Percentiles rank a stretch among this genome's conserved stretches.
Evolutionary conservation across 2,888 invertebrate genomes (phyloP).

Genomic region (Dolomedes plantarius): DNA sequence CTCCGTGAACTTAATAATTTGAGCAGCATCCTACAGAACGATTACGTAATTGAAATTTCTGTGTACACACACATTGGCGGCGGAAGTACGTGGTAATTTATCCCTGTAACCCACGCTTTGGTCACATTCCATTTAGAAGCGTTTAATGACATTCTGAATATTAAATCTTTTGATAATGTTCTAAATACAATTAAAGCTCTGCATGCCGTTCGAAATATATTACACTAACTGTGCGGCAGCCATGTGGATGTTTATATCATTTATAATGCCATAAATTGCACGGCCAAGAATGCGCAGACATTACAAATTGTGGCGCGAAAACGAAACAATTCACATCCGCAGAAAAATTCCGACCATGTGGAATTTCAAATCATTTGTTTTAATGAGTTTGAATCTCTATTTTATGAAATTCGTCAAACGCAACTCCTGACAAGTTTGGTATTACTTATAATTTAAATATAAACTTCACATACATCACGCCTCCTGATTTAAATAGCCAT

Average conservation of each 20-base stretch:
- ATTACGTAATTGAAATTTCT: constrained; percentile 62
- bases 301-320: constrained; percentile 24
- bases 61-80: constrained; percentile 17
- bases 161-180: constrained; percentile 57
- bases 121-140: constrained; percentile 45
- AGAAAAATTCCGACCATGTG: constrained; percentile 14
- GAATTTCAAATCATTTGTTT: constrained; percentile 14
- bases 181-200: constrained; percentile 59
- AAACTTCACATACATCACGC: not conserved
- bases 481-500: not conserved
- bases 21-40: constrained; percentile 34
- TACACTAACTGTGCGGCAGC: constrained; percentile 36
- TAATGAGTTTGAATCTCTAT: constrained; percentile 6
- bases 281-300: constrained; percentile 36
- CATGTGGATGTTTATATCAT: constrained; percentile 43
- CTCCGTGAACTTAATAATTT: constrained; percentile 31
- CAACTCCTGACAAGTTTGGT: not conserved
- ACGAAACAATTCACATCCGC: constrained; percentile 21
- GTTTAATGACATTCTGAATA: constrained; percentile 61
- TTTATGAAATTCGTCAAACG: not conserved
- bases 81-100: constrained; percentile 37
- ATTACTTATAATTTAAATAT: not conserved
- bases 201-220: constrained; percentile 50
- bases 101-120: constrained; percentile 35
- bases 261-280: constrained; percentile 45